Conservation (phyloP, 2,797 vertebrate species). For the Chelonia mydas region DNA sequence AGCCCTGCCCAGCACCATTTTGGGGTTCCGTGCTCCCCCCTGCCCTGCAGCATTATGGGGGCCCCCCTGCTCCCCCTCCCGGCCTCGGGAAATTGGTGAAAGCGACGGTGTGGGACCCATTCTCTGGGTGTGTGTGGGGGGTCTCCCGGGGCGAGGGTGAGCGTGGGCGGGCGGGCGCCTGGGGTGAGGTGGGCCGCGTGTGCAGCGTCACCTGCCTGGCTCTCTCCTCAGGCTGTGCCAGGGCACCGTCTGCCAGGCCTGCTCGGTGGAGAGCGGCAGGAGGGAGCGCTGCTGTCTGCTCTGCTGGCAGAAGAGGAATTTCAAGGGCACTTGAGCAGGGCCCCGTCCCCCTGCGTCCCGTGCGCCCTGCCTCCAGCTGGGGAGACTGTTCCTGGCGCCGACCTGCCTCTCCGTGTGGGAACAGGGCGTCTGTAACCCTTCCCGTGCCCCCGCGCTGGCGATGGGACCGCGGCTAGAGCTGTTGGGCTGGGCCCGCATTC, state of each 20-base stretch:
- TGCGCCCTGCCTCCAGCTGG: not conserved
- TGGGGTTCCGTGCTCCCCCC: too few species aligned
- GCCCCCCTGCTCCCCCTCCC: not conserved
- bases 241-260: slow-evolving; percentile 76
- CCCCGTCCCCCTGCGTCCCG: not conserved
- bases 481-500: too few species aligned
- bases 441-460: too few species aligned
- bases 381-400: not conserved
- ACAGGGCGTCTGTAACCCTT: too few species aligned
- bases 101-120: not conserved
- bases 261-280: slow-evolving; percentile 74
- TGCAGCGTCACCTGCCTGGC: not conserved
- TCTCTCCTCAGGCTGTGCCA: slow-evolving; percentile 73
- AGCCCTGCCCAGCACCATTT: too few species aligned
- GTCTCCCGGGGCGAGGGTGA: not conserved
- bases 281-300: slow-evolving; percentile 69
- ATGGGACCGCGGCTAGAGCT: too few species aligned
- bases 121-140: not conserved
- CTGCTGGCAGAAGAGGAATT: slow-evolving; percentile 73
- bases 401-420: not conserved
- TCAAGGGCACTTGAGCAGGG: slow-evolving; percentile 19
- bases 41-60: too few species aligned
- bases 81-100: too few species aligned
- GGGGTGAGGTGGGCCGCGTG: fast-evolving
- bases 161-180: not conserved